Evolutionary conservation across 1,140 invertebrate species (phyloP), one percentile per base, ranked within the genome.

Genomic region (Drepana arcuata): DNA sequence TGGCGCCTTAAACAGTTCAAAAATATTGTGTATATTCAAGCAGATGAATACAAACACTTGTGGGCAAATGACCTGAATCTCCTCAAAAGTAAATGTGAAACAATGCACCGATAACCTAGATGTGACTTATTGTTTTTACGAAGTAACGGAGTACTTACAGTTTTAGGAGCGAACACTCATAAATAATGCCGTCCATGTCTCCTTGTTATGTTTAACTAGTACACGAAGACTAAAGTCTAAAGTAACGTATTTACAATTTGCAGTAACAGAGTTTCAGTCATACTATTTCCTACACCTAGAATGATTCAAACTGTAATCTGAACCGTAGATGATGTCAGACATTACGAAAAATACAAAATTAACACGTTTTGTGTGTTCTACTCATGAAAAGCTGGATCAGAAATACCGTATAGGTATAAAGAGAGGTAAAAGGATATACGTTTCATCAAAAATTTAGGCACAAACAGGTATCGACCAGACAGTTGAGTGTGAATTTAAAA

Each of bases 291-390:
- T n/a, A n/a, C n/a, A n/a, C n/a, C n/a, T n/a, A n/a, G n/a, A n/a
- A n/a, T 63, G 61, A 70, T 55, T 58, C 64, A 64, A 59, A 61
- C 47, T 51, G 52, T 52, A 51, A 65, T 63, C 56, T 56, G 50
- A 58, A 58, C 45, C 39, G 30, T 35, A 28, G 51, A 55, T 80
- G 75, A 75, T 73, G 71, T 77, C 69, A 78, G 75, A 65, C 34
- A n/a, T 26, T 10, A 16, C 12, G 34, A 41, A 56, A 57, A 56
- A 57, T 52, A 57, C 37, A 42, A 47, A 75, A 73, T 69, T 74
- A 73, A 58, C 66, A 56, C 49, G 35, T 45, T 30, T 16, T 41
- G 15, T 38, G 46, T 34, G 31, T 34, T n/a, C n/a, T n/a, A n/a
- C n/a, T n/a, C n/a, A n/a, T n/a, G n/a, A n/a, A n/a, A n/a, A n/a